phyloP scores from a whole-genome alignment of 2,888 invertebrate species.

The Lasioglossum zephyrum region DNA sequence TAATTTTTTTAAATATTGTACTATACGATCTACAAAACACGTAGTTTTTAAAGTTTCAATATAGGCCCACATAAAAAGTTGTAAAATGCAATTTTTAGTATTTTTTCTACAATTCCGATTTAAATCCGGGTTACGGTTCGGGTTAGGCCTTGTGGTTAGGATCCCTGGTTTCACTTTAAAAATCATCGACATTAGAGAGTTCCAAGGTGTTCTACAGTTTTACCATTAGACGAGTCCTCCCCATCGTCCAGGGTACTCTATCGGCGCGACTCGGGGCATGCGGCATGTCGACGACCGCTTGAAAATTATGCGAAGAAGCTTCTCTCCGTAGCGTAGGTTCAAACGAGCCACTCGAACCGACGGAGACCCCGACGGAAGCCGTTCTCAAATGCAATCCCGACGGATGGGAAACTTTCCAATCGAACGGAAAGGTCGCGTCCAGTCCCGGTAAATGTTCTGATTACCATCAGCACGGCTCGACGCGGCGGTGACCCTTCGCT shows the following conservation, averaged over 20 bases:
- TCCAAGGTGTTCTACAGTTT: not conserved
- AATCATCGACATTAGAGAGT: not conserved
- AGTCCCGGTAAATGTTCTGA: constrained; percentile 47
- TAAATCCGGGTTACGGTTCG: too few species aligned
- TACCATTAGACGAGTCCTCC: not conserved
- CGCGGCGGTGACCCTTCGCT: constrained; percentile 16
- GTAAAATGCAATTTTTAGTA: too few species aligned
- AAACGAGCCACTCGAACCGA: not conserved
- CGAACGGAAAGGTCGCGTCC: constrained; percentile 36
- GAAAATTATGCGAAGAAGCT: constrained; percentile 55
- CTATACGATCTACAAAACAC: too few species aligned
- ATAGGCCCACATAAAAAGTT: too few species aligned
- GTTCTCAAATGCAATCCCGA: constrained; percentile 32
- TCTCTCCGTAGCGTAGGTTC: constrained; percentile 15
- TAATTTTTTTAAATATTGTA: too few species aligned
- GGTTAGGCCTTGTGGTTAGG: too few species aligned
- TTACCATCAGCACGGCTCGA: constrained; percentile 5
- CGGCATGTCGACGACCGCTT: constrained; percentile 3
- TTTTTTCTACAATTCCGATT: too few species aligned
- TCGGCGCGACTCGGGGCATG: not conserved
- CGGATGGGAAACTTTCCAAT: constrained; percentile 44
- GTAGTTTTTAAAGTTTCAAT: too few species aligned
- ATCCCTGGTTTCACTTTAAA: too few species aligned
- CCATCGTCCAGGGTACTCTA: not conserved
- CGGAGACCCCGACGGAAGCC: constrained; percentile 14